Base-by-base conservation (phyloP, 2,113 vertebrate genomes). In the Setophaga kirtlandii region DNA sequence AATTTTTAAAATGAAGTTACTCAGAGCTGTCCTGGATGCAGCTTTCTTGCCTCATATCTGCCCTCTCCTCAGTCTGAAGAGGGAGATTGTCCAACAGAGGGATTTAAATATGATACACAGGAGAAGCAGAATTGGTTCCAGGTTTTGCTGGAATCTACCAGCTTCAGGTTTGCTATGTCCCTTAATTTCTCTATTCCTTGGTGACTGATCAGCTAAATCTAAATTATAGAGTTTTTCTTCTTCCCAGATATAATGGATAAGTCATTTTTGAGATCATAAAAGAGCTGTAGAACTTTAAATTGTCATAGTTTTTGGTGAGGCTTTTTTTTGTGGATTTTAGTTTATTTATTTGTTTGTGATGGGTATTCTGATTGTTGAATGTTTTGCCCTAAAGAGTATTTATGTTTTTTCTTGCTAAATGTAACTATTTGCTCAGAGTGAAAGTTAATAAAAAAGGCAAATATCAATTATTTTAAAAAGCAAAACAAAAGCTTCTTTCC, bases 281-380 rank as follows among this genome's bases (percentile, higher is more conserved):
- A 70, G 52, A 44, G 10, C 7, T 71, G 16, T 15, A 37, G 4
- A 64, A 69, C 4, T 68, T 90, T 31, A 19, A 73, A 44, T 30
- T 64, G 1, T 22, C 33, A 20, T 13, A 2, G 2, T 0, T 27
- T 28, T 58, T 49, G 11, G 5, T 23, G 3, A 5, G 1, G 1
- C 3, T 28, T 53, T 27, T 13, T 13, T 47, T 47, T 10, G 8
- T 25, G 9, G 14, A 11, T 22, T 27, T 50, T 50, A 1, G 3
- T 47, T 63, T 19, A 12, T 58, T 23, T 46, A 5, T 18, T 35
- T 47, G 2, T 25, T 50, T 59, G 5, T 20, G 12, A 6, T 69
- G 35, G 2, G 4, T 49, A 6, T 39, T 69, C 12, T 85, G 6
- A 5, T 56, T 74, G 41, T 35, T 58, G 21, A 28, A 44, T 82